Percentiles rank a stretch among this genome's conserved stretches.
phyloP scores from a whole-genome alignment of 2,113 vertebrate species.

The Irena cyanogastra region DNA sequence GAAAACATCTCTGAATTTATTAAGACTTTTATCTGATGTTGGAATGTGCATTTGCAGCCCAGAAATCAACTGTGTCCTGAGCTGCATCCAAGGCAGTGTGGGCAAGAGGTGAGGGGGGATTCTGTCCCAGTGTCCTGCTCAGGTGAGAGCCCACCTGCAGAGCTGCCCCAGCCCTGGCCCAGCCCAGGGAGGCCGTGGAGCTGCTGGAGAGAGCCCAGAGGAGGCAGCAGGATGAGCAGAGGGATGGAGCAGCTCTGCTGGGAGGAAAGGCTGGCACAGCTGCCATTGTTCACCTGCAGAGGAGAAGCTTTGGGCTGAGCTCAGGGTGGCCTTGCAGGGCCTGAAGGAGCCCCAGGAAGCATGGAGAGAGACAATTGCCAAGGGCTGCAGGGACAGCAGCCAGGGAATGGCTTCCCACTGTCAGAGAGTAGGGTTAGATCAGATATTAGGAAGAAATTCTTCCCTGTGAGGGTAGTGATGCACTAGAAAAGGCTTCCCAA shows the following conservation, averaged over 20 bases:
- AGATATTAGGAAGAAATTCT: rapidly evolving
- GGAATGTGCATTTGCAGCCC: background rate
- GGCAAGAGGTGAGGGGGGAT: background rate
- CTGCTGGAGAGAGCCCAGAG: background rate
- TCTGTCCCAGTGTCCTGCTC: rapidly evolving
- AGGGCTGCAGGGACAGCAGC: rapidly evolving
- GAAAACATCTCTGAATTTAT: background rate
- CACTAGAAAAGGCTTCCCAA: rapidly evolving
- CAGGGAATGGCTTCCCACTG: background rate
- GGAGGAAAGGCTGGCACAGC: background rate
- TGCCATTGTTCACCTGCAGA: background rate
- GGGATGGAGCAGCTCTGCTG: background rate
- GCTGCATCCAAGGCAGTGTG: background rate
- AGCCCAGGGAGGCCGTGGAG: background rate
- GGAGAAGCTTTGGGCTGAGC: background rate
- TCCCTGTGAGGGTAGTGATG: rapidly evolving
- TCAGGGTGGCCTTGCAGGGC: background rate
- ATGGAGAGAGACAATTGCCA: background rate
- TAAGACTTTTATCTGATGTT: background rate
- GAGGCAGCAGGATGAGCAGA: background rate
- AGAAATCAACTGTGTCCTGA: background rate
- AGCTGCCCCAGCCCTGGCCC: background rate
- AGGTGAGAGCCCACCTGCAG: background rate
- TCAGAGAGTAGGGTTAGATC: rapidly evolving
- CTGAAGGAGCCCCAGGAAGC: rapidly evolving